Conservation (phyloP, 2,113 vertebrate species). For the Agelaius tricolor region DNA sequence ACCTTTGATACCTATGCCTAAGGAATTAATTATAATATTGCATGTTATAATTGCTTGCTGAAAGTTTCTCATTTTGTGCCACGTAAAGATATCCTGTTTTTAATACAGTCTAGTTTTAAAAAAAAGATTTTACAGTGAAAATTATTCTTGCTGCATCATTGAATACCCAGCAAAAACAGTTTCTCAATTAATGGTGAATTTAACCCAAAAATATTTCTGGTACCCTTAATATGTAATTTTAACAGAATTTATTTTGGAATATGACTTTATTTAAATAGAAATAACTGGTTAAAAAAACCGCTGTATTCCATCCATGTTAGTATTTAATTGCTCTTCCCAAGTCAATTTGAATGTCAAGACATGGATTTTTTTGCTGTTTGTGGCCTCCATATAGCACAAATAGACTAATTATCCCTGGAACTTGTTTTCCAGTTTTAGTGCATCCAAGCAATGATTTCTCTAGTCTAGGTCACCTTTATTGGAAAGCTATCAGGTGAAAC, state of each 20-base stretch:
- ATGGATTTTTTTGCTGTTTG: not conserved
- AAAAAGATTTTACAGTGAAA: not conserved
- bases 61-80: not conserved
- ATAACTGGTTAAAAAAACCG: not conserved
- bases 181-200: not conserved
- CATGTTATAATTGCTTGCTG: not conserved
- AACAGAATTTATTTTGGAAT: not conserved
- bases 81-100: not conserved
- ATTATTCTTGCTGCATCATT: not conserved
- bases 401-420: not conserved
- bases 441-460: not conserved
- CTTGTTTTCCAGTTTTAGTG: not conserved
- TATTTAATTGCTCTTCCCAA: not conserved
- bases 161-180: not conserved
- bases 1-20: not conserved
- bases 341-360: not conserved
- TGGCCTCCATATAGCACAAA: not conserved
- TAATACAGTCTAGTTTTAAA: not conserved
- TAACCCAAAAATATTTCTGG: not conserved
- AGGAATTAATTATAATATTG: not conserved
- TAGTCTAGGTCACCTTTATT: not conserved
- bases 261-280: not conserved
- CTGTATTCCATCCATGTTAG: rapidly evolving
- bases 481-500: not conserved
- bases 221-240: not conserved